Evolutionary conservation across 1,140 invertebrate genomes (phyloP).

Genomic region (Thalassaphorura encarpata): DNA sequence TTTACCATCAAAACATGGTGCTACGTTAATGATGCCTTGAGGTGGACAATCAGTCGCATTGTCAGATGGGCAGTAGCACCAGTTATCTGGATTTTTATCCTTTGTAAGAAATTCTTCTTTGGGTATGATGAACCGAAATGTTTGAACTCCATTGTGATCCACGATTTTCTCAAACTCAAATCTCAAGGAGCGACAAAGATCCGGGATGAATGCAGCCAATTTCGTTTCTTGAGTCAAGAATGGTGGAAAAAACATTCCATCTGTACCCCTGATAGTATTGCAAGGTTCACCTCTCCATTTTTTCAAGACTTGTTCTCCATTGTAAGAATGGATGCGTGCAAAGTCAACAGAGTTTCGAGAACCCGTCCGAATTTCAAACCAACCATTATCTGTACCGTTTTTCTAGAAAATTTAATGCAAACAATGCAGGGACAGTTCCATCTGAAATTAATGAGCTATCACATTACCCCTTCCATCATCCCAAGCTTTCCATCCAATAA

Average conservation of each 20-base stretch:
- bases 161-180: background rate
- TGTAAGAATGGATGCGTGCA: background rate
- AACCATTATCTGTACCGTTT: slow-evolving; percentile 4
- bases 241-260: slow-evolving; percentile 6
- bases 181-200: background rate
- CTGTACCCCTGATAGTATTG: slow-evolving; percentile 8
- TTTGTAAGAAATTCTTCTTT: background rate
- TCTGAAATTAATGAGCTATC: background rate
- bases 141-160: background rate
- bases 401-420: background rate
- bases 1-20: slow-evolving; percentile 1
- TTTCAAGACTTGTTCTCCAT: background rate
- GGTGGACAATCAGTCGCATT: background rate
- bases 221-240: background rate
- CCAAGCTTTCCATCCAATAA: slow-evolving; percentile 11
- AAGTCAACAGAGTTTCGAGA: background rate
- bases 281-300: background rate
- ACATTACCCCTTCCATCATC: slow-evolving; percentile 13
- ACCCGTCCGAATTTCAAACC: background rate
- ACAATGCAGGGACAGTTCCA: too few species aligned
- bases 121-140: background rate
- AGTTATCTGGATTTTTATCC: slow-evolving; percentile 5
- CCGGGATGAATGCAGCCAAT: background rate
- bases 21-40: background rate
- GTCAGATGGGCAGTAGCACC: slow-evolving; percentile 1